Conservation (phyloP, 2,888 invertebrate species). For the Stenurella melanura region DNA sequence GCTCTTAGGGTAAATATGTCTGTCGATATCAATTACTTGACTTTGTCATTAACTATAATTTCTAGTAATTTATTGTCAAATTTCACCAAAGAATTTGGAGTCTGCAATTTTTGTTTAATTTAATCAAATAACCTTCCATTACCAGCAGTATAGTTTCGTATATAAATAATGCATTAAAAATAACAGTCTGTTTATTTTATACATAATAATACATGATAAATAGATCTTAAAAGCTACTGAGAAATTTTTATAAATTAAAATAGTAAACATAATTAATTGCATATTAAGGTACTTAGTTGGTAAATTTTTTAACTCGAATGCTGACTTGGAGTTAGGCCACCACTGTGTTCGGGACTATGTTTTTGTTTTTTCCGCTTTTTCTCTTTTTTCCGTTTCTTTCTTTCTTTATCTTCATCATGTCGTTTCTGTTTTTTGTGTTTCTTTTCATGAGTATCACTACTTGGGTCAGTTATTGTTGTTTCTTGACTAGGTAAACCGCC, state of each 20-base stretch:
- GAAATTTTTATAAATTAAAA: constrained; percentile 48
- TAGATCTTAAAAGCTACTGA: constrained; percentile 48
- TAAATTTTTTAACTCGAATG: constrained; percentile 69
- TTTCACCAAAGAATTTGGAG: too few species aligned
- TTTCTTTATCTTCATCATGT: constrained; percentile 94
- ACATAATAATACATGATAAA: constrained; percentile 49
- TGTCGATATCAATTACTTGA: too few species aligned
- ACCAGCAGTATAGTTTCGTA: too few species aligned
- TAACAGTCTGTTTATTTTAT: constrained; percentile 42
- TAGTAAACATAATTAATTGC: constrained; percentile 34
- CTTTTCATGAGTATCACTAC: constrained; percentile 91
- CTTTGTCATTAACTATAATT: too few species aligned
- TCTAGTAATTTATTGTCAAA: too few species aligned
- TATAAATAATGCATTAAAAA: constrained; percentile 28
- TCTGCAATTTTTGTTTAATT: too few species aligned
- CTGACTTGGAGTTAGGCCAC: constrained; percentile 80
- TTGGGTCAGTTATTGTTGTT: constrained; percentile 79
- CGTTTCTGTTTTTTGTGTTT: constrained; percentile 96
- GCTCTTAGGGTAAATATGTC: too few species aligned
- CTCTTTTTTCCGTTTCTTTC: constrained; percentile 95
- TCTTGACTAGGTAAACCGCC: constrained; percentile 87
- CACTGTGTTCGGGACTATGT: constrained; percentile 90
- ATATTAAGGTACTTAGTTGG: constrained; percentile 51
- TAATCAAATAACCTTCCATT: too few species aligned
- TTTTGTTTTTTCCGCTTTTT: constrained; percentile 96